Evolutionary conservation across 2,888 invertebrate genomes (phyloP), one percentile per base, ranked within the genome.

Genomic region (Scaptodrosophila latifasciaeformis): DNA sequence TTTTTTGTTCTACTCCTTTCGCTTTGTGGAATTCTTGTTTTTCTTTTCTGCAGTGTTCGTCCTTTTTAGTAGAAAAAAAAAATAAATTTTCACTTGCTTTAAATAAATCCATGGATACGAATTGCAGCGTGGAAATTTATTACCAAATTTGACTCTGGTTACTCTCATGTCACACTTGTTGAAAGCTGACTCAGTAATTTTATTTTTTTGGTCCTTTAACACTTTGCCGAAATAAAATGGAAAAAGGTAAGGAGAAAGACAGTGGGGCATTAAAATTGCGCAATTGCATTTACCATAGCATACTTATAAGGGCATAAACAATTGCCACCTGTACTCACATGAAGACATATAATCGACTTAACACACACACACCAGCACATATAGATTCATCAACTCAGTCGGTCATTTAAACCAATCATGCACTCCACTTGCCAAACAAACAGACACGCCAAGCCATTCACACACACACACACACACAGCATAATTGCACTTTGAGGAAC

Each of bases 371-470:
- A 27, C n/a, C 27, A n/a, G n/a, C 27, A 37, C 21, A 19, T n/a
- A 34, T 18, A 29, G n/a, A n/a, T n/a, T n/a, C n/a, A n/a, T n/a
- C 9, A 18, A 15, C 2, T 27, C n/a, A 2, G 18, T 10, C 19
- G 46, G 35, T 46, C 49, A 52, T 49, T 48, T 70, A 77, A 74
- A 34, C 75, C 67, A 74, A 77, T 69, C 75, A 77, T 60, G 48
- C 62, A 71, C 55, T 67, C 54, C 59, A 53, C 53, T 60, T 49
- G 51, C 59, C 47, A 43, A 50, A 34, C 37, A 67, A 42, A 47
- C 59, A 61, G 40, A 43, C 13, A 48, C 57, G 64, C 40, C 55
- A 51, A 30, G 45, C 15, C 15, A 37, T 10, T 37, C 15, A 37
- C 35, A 6, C n/a, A n/a, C n/a, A 47, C 17, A 49, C 60, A 47